Conservation (phyloP, 2,797 vertebrate species). For the Lepidocolaptes lacrymiger region DNA sequence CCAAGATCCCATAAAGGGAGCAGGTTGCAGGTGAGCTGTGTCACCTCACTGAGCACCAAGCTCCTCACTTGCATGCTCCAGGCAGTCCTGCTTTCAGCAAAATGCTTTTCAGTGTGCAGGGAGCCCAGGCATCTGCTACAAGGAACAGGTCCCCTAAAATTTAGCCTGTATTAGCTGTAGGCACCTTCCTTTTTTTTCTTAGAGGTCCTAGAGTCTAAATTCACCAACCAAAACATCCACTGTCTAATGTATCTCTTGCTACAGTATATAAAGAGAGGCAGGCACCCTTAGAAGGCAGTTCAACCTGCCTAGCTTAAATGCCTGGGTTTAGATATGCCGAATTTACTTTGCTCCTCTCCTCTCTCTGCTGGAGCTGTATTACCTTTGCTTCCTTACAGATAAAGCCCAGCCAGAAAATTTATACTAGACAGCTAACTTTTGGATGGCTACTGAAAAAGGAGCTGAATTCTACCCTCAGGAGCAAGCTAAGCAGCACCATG, state of each 20-base stretch:
- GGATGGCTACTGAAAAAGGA: not conserved
- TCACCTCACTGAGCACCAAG: not conserved
- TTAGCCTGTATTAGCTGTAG: not conserved
- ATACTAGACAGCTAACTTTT: not conserved
- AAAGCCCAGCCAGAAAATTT: not conserved
- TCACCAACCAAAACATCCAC: not conserved
- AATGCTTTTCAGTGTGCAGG: not conserved
- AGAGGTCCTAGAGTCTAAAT: not conserved
- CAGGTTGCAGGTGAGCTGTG: not conserved
- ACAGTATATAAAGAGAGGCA: not conserved
- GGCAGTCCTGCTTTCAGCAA: not conserved
- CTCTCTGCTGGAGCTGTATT: not conserved
- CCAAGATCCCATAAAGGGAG: not conserved
- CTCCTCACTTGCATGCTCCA: rapidly evolving
- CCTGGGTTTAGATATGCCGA: not conserved
- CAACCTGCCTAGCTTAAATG: not conserved
- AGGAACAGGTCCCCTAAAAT: not conserved
- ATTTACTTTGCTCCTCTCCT: not conserved
- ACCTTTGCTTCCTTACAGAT: not conserved
- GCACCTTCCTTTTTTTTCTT: not conserved
- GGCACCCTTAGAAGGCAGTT: not conserved
- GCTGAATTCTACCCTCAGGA: not conserved
- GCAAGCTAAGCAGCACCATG: not conserved
- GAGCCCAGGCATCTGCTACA: not conserved
- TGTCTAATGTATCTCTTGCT: not conserved